A percentile compares a stretch with the other conserved stretches of the same genome.
These are phyloP conservation scores for Rhynchomys soricoides DNA, from an alignment of 2,113 vertebrate species.

Conservation along the genomic window DNA sequence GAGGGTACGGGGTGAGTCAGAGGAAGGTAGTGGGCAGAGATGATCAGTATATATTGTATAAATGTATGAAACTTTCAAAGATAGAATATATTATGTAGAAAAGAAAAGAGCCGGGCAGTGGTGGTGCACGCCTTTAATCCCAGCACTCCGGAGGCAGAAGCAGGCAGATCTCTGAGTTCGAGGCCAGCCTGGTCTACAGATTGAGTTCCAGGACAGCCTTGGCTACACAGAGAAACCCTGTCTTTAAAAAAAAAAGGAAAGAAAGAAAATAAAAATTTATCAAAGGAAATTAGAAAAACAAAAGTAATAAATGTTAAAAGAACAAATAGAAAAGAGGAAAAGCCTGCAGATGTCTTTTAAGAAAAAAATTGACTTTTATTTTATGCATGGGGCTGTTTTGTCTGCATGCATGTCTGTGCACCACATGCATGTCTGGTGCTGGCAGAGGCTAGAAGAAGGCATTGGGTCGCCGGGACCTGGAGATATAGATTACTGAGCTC, in stretches of 20 bases:
- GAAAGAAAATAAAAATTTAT: neutral
- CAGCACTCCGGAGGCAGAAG: neutral
- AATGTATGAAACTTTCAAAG: neutral
- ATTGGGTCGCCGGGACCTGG: neutral
- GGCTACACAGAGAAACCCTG: neutral
- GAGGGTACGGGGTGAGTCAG: neutral
- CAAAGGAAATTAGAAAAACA: neutral
- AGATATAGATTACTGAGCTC: neutral
- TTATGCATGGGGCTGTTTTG: neutral
- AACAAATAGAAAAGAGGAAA: neutral
- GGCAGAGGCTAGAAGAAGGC: neutral
- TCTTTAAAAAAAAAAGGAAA: neutral
- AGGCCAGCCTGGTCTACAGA: neutral
- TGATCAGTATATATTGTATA: no score
- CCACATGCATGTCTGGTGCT: neutral
- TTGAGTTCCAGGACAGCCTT: neutral
- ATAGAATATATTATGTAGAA: neutral
- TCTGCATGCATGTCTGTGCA: neutral
- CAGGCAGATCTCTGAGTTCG: neutral
- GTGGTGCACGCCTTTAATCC: neutral
- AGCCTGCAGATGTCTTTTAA: neutral
- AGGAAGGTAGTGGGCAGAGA: neutral
- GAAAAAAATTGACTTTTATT: neutral
- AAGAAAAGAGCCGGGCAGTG: neutral
- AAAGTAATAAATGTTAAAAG: neutral